These are phyloP conservation scores for Cyanocitta stelleri DNA, from an alignment of 2,113 vertebrate species.

Conservation along the genomic window DNA sequence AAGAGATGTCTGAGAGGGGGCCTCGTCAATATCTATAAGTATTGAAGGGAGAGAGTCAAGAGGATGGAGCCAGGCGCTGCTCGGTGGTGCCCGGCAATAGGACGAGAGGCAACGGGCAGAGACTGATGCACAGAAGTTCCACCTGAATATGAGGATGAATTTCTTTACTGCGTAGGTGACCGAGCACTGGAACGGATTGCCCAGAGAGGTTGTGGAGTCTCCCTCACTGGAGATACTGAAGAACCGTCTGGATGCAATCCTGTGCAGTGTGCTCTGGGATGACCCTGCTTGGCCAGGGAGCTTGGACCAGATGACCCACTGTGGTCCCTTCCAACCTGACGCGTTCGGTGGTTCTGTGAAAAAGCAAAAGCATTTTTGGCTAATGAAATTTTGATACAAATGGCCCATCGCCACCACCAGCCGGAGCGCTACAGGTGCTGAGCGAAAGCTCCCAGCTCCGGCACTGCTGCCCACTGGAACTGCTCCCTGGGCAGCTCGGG, in stretches of 20 bases:
- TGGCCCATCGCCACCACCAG: rapidly evolving
- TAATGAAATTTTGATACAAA: neutral
- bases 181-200: neutral
- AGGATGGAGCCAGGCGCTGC: neutral
- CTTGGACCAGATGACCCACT: too few species aligned
- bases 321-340: neutral
- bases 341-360: neutral
- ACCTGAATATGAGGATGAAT: neutral
- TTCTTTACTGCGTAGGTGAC: neutral
- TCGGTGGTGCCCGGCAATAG: neutral
- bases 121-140: neutral
- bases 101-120: neutral
- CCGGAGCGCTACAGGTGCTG: too few species aligned
- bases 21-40: too few species aligned
- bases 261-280: too few species aligned
- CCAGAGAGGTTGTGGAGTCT: neutral
- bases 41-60: neutral
- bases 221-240: neutral
- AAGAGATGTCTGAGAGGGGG: neutral
- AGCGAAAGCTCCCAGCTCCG: neutral
- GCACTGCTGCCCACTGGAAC: rapidly evolving
- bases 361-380: neutral
- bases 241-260: neutral
- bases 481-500: neutral
- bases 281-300: neutral